A percentile compares a stretch with the other conserved stretches of the same genome.
phyloP scores from a whole-genome alignment of 1,140 invertebrate genomes.

The Drosophila baimaii region DNA sequence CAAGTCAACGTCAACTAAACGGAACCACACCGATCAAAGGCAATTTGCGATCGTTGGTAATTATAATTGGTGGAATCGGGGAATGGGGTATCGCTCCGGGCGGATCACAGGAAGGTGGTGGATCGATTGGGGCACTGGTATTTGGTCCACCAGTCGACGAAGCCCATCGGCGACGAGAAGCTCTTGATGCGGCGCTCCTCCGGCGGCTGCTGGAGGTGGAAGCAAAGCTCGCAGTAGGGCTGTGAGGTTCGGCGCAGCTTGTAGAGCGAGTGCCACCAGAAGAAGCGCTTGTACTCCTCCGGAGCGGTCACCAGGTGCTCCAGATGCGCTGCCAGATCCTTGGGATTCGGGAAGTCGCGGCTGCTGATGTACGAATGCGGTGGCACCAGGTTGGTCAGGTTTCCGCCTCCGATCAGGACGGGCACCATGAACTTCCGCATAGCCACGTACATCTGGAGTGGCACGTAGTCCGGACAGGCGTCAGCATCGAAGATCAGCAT shows the following conservation, averaged over 20 bases:
- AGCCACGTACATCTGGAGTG: constrained; percentile 46
- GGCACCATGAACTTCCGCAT: constrained; percentile 48
- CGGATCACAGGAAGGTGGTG: constrained; percentile 11
- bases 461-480: constrained; percentile 55
- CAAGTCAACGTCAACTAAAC: too few relatives aligned
- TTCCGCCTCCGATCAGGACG: constrained; percentile 49
- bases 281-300: constrained; percentile 38
- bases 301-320: not conserved
- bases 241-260: constrained; percentile 13
- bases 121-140: constrained; percentile 48
- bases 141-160: constrained; percentile 54
- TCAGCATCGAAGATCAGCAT: constrained; percentile 62
- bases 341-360: constrained; percentile 30
- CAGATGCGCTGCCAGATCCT: constrained; percentile 31
- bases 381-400: constrained; percentile 44
- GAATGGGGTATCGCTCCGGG: not conserved
- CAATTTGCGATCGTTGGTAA: too few relatives aligned
- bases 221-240: constrained; percentile 57
- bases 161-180: not conserved
- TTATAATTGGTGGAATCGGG: constrained; percentile 54
- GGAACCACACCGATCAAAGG: too few relatives aligned
- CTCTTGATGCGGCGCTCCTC: not conserved
- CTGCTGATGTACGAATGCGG: constrained; percentile 39
- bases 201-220: not conserved
- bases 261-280: constrained; percentile 59